Conservation (phyloP, 2,888 invertebrate species). For the Spilosoma lubricipeda region DNA sequence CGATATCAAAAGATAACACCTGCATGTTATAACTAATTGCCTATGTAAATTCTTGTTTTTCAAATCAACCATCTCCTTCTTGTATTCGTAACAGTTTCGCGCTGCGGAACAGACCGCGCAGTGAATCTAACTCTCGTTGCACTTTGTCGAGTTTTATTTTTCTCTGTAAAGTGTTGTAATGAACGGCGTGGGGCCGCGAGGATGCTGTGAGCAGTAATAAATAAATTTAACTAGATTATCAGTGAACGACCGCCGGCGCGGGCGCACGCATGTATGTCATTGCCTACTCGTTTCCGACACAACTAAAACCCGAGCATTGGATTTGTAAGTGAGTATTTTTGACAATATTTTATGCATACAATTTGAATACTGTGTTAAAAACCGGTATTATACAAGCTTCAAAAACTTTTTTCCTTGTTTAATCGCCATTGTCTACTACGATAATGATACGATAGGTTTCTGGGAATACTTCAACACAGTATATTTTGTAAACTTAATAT, state of each 20-base stretch:
- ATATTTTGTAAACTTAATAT: neutral
- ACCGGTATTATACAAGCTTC: neutral
- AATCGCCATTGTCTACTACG: neutral
- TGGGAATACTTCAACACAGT: neutral
- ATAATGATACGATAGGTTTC: neutral
- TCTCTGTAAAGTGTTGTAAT: slow-evolving; percentile 41
- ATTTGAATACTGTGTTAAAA: neutral
- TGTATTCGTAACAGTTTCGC: slow-evolving; percentile 5
- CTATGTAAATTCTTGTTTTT: slow-evolving; percentile 32
- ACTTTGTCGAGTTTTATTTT: slow-evolving; percentile 36
- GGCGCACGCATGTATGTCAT: slow-evolving; percentile 44
- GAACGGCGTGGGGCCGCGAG: slow-evolving; percentile 54
- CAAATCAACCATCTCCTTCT: slow-evolving; percentile 15
- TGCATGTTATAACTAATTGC: slow-evolving; percentile 29
- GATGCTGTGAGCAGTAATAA: slow-evolving; percentile 62
- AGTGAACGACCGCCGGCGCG: slow-evolving; percentile 56
- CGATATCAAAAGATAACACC: slow-evolving; percentile 22
- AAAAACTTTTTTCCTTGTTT: neutral
- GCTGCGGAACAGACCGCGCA: neutral
- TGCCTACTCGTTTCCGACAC: slow-evolving; percentile 32
- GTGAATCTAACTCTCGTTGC: neutral
- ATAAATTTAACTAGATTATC: slow-evolving; percentile 81
- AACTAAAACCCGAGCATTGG: neutral
- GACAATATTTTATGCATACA: neutral
- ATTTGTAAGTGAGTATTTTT: slow-evolving; percentile 3